These are phyloP conservation scores for Cotesia typhae DNA, from an alignment of 1,140 invertebrate species.

Conservation along the genomic window DNA sequence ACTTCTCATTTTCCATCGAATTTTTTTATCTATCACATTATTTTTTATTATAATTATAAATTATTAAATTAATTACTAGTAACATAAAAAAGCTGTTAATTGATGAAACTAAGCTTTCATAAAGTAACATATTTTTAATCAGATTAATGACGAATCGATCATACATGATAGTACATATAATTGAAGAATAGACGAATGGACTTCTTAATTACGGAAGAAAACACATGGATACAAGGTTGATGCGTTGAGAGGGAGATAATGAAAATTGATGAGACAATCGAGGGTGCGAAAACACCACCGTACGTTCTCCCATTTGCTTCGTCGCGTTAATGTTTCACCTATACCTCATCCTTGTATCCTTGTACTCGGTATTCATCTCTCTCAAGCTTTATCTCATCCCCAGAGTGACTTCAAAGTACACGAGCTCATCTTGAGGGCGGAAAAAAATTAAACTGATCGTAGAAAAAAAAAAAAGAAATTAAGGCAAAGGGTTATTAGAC, in stretches of 20 bases:
- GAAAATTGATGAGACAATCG: constrained; percentile 57
- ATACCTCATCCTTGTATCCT: background rate
- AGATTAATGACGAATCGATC: background rate
- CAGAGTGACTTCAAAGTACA: constrained; percentile 23
- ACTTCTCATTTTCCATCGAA: constrained; percentile 3
- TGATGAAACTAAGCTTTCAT: background rate
- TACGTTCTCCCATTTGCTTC: constrained; percentile 3
- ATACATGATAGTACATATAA: background rate
- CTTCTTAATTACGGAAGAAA: constrained; percentile 42
- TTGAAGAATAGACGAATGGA: constrained; percentile 18
- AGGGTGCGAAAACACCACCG: constrained; percentile 15
- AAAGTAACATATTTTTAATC: too few relatives aligned
- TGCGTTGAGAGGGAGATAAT: constrained; percentile 46
- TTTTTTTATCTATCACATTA: constrained; percentile 17
- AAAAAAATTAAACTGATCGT: constrained; percentile 20
- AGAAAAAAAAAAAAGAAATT: constrained; percentile 18
- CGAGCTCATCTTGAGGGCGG: constrained; percentile 12
- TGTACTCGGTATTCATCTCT: too few relatives aligned
- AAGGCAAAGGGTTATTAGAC: constrained; percentile 21
- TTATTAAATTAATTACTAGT: background rate
- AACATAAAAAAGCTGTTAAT: background rate
- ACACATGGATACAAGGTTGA: constrained; percentile 39
- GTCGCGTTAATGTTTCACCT: constrained; percentile 23
- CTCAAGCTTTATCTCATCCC: background rate
- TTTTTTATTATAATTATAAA: background rate